A percentile compares a stretch with the other conserved stretches of the same genome.
Evolutionary conservation across 2,113 vertebrate genomes (phyloP).

Genomic region (Macrotus californicus): DNA sequence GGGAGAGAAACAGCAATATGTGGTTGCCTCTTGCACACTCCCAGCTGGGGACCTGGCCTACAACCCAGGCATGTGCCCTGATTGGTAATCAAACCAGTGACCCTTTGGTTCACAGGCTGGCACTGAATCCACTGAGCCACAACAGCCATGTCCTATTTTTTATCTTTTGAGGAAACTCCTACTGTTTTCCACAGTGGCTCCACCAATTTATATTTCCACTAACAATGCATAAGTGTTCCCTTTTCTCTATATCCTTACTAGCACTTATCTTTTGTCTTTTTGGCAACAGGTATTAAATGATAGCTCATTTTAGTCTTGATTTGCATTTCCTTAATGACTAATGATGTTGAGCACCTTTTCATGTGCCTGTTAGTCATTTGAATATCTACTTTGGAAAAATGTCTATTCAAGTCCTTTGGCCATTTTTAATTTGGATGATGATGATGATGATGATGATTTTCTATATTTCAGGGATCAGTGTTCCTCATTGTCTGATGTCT

Average conservation of each 20-base stretch:
- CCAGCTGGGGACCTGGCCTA: too few relatives aligned
- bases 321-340: background rate
- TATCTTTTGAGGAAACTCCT: background rate
- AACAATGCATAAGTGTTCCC: background rate
- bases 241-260: background rate
- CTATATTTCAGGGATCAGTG: background rate
- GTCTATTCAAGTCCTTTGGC: background rate
- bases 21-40: too few relatives aligned
- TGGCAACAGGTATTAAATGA: background rate
- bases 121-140: too few relatives aligned
- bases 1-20: too few relatives aligned
- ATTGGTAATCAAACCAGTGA: too few relatives aligned
- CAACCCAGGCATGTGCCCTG: too few relatives aligned
- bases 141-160: too few relatives aligned
- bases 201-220: background rate
- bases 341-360: background rate
- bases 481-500: background rate
- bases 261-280: background rate
- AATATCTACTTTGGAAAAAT: background rate
- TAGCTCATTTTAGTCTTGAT: background rate
- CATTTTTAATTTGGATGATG: background rate
- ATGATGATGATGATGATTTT: background rate
- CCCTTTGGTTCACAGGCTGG: too few relatives aligned
- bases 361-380: background rate
- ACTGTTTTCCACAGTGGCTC: background rate